These are phyloP conservation scores for Labeo calbasu DNA, from an alignment of 2,797 vertebrate genomes.

Conservation along the genomic window DNA sequence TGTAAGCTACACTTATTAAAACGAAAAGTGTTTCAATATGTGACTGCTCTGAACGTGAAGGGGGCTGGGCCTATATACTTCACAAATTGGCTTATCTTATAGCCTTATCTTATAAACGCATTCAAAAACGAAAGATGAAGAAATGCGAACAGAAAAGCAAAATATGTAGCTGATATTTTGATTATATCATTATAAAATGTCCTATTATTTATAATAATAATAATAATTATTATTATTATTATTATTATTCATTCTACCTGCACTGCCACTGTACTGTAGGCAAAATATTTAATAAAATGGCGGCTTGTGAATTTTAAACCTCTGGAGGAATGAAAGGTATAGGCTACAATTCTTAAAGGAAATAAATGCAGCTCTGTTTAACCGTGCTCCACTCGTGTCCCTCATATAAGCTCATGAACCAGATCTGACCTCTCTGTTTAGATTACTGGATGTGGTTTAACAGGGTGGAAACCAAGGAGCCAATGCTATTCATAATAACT, in stretches of 20 bases:
- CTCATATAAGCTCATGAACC: conserved; percentile 49
- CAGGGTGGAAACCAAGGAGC: conserved; percentile 40
- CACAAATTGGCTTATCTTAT: conserved; percentile 14
- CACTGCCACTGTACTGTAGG: too few species aligned
- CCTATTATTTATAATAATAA: too few species aligned
- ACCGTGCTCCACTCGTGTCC: background rate
- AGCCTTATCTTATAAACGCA: background rate
- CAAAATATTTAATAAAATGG: background rate
- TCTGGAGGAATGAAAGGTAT: conserved; percentile 18
- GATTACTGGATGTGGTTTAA: conserved; percentile 66
- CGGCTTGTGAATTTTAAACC: background rate
- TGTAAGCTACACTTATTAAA: conserved; percentile 98
- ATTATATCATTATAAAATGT: background rate
- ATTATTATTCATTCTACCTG: background rate
- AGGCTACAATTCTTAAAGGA: conserved; percentile 34
- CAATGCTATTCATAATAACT: background rate
- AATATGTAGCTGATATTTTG: background rate
- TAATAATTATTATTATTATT: background rate
- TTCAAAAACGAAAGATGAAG: background rate
- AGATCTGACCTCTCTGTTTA: conserved; percentile 60
- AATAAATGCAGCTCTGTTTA: conserved; percentile 59
- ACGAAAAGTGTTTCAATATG: conserved; percentile 99
- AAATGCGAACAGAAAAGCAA: background rate
- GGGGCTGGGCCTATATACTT: conserved; percentile 69
- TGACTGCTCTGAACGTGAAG: conserved; percentile 75